phyloP scores from a whole-genome alignment of 2,797 vertebrate species.

The Phataginus tricuspis region DNA sequence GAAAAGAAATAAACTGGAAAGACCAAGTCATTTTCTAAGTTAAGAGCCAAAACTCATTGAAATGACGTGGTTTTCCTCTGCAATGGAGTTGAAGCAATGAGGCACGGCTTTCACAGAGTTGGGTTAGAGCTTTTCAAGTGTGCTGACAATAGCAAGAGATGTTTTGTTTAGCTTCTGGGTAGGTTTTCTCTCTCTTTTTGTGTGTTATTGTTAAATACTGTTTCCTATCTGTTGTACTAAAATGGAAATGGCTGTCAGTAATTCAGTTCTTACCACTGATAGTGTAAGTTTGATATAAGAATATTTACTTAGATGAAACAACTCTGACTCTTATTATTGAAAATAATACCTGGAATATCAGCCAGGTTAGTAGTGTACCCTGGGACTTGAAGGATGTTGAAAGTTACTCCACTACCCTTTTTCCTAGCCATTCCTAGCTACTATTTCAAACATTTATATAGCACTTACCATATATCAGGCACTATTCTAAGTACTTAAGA shows the following conservation, averaged over 20 bases:
- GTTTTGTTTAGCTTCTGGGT: conserved; percentile 46
- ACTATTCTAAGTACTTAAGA: conserved; percentile 4
- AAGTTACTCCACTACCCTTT: background rate
- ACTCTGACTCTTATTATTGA: background rate
- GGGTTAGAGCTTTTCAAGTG: conserved; percentile 37
- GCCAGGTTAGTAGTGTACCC: background rate
- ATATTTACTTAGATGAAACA: background rate
- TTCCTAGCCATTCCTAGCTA: background rate
- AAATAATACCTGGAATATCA: background rate
- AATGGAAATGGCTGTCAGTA: conserved; percentile 27
- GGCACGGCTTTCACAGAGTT: background rate
- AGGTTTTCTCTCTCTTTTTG: conserved; percentile 27
- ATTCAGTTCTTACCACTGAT: background rate
- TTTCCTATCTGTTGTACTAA: conserved; percentile 46
- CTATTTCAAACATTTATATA: background rate
- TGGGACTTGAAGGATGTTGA: background rate
- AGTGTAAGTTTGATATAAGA: background rate
- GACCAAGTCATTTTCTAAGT: conserved; percentile 60
- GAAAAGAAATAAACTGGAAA: conserved; percentile 76
- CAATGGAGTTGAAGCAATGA: background rate
- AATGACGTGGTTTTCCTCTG: conserved; percentile 32
- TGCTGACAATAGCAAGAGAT: conserved; percentile 27
- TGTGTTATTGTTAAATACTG: background rate
- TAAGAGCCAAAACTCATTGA: conserved; percentile 63
- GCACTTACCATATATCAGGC: background rate